phyloP scores from a whole-genome alignment of 2,113 vertebrate genomes.

The Rousettus leschenaultii region DNA sequence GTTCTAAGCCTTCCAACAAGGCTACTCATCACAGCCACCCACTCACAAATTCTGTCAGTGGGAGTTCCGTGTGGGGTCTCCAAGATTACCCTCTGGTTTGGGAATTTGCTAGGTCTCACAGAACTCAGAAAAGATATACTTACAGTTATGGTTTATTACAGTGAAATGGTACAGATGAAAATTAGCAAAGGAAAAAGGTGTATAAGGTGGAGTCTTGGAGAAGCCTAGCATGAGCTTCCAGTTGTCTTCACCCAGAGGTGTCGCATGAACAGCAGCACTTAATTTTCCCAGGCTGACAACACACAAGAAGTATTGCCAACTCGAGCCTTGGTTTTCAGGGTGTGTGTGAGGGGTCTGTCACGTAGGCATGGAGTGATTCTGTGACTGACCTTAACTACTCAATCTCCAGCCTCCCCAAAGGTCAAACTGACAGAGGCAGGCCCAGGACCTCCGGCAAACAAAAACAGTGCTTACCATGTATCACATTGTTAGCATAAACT shows the following conservation, averaged over 20 bases:
- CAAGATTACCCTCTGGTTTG: background rate
- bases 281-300: background rate
- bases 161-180: background rate
- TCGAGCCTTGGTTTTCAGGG: background rate
- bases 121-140: background rate
- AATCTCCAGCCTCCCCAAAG: background rate
- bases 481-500: background rate
- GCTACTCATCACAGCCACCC: background rate
- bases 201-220: background rate
- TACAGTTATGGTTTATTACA: background rate
- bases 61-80: background rate
- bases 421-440: background rate
- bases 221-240: background rate
- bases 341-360: background rate
- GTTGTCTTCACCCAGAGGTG: background rate
- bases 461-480: background rate
- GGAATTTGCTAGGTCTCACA: background rate
- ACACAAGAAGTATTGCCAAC: background rate
- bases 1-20: background rate
- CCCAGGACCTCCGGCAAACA: background rate
- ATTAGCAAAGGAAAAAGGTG: background rate
- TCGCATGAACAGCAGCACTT: background rate
- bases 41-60: background rate
- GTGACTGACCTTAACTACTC: background rate
- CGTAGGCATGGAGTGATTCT: rapidly evolving